Conservation (phyloP, 2,113 vertebrate species). For the Chlorodrepanis virens region DNA sequence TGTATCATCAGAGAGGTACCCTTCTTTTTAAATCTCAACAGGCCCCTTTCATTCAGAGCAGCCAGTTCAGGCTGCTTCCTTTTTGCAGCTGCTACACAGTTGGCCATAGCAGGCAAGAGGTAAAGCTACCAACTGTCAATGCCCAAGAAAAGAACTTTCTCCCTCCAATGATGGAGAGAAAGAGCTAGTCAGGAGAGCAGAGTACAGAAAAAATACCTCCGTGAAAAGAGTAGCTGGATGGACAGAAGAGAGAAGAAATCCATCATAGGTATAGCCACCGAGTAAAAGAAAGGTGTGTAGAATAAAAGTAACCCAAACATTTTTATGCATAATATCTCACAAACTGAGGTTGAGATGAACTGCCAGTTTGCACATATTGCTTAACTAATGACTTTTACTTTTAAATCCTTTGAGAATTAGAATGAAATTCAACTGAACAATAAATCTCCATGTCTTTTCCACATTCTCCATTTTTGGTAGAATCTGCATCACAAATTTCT, state of each 20-base stretch:
- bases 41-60: neutral
- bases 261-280: rapidly evolving
- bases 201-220: neutral
- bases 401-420: neutral
- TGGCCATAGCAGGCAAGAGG: neutral
- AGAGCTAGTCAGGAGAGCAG: neutral
- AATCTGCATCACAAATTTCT: neutral
- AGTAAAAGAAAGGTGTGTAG: rapidly evolving
- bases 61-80: neutral
- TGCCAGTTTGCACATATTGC: neutral
- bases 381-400: neutral
- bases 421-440: neutral
- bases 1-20: neutral
- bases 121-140: neutral
- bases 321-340: neutral
- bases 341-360: neutral
- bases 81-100: neutral
- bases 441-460: neutral
- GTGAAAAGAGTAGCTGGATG: neutral
- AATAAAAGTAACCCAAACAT: neutral
- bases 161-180: neutral
- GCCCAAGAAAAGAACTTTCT: neutral
- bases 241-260: neutral
- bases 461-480: neutral
- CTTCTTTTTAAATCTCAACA: neutral